These are phyloP conservation scores for Rhingia campestris DNA, from an alignment of 2,888 invertebrate species.

Conservation along the genomic window DNA sequence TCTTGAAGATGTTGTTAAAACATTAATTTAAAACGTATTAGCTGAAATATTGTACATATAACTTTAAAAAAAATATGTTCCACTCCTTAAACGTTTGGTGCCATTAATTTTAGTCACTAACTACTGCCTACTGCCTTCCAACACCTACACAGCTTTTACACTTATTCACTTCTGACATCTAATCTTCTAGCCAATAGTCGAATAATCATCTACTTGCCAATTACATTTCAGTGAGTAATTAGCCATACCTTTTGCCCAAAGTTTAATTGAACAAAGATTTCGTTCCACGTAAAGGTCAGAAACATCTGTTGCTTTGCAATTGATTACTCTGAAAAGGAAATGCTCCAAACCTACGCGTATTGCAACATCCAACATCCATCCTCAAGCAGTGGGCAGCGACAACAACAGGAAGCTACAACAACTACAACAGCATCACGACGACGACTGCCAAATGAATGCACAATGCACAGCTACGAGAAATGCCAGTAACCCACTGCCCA, in stretches of 20 bases:
- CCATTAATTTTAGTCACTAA: too few relatives aligned
- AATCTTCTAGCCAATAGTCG: conserved; percentile 5
- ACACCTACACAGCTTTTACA: background rate
- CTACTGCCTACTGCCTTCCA: background rate
- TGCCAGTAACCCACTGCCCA: conserved; percentile 60
- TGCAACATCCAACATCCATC: conserved; percentile 37
- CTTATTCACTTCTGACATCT: conserved; percentile 2
- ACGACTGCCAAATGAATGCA: conserved; percentile 17
- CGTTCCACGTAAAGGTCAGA: conserved; percentile 54
- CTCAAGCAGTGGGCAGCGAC: conserved; percentile 18
- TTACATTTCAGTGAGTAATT: conserved; percentile 38
- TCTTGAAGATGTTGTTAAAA: too few relatives aligned
- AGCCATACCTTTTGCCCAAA: conserved; percentile 42
- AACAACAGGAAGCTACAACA: conserved; percentile 49
- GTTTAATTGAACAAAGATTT: conserved; percentile 50
- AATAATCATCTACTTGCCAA: conserved; percentile 16
- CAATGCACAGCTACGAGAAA: conserved; percentile 6
- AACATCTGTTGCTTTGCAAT: conserved; percentile 61
- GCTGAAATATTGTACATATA: too few relatives aligned
- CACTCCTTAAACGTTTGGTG: too few relatives aligned
- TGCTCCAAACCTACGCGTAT: conserved; percentile 65
- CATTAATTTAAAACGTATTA: too few relatives aligned
- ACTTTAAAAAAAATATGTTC: too few relatives aligned
- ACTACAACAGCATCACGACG: conserved; percentile 32
- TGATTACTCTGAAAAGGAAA: conserved; percentile 55